These are phyloP conservation scores for Morone saxatilis DNA, from an alignment of 2,113 vertebrate species.

Conservation along the genomic window DNA sequence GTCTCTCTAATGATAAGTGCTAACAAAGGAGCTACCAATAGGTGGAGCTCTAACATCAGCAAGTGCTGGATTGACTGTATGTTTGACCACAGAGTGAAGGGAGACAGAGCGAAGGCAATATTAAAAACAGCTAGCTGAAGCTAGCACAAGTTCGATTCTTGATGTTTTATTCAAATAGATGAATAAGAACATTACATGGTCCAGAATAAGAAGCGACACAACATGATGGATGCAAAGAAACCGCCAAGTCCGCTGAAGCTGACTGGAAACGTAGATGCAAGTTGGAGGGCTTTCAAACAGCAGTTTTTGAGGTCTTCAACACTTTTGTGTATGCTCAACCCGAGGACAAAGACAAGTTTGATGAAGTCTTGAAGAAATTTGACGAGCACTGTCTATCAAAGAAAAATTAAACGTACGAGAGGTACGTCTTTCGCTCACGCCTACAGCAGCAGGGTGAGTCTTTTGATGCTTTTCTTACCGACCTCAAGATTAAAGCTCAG, in stretches of 20 bases:
- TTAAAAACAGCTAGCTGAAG: too few species aligned
- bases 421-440: slow-evolving; percentile 5
- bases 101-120: too few species aligned
- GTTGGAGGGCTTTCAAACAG: neutral
- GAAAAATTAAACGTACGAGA: slow-evolving; percentile 10
- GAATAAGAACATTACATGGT: too few species aligned
- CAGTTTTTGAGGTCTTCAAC: slow-evolving; percentile 13
- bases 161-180: too few species aligned
- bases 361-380: slow-evolving; percentile 8
- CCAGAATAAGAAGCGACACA: too few species aligned
- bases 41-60: too few species aligned
- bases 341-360: neutral
- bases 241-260: slow-evolving; percentile 11
- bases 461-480: slow-evolving; percentile 7
- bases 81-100: too few species aligned
- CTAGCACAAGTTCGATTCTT: too few species aligned
- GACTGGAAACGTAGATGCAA: slow-evolving; percentile 7
- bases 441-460: slow-evolving; percentile 15
- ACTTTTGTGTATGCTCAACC: slow-evolving; percentile 1
- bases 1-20: too few species aligned
- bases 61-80: too few species aligned
- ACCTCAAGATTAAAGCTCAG: slow-evolving; percentile 23
- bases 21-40: too few species aligned
- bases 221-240: slow-evolving; percentile 1
- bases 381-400: neutral